Evolutionary conservation across 2,888 invertebrate species (phyloP).

Genomic region (Erpobdella octoculata): DNA sequence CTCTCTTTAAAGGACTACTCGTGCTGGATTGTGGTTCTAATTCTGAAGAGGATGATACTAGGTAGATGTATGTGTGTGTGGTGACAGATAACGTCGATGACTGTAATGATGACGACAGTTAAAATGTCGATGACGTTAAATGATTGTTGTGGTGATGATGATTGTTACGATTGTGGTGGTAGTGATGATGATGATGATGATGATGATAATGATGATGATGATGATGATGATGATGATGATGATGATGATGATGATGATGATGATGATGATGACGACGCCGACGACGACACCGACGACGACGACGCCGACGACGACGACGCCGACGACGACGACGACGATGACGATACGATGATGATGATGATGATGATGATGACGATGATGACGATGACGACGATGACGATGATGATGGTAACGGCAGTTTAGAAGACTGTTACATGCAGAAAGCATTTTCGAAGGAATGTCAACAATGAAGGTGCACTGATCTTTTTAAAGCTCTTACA

Average conservation of each 20-base stretch:
- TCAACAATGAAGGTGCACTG: no score
- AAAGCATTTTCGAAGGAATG: no score
- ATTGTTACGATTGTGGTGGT: conserved; percentile 5
- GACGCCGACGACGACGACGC: not conserved
- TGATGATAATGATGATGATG: conserved; percentile 25
- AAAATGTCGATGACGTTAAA: no score
- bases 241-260: not conserved
- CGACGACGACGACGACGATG: not conserved
- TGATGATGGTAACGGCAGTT: not conserved
- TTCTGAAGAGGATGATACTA: no score
- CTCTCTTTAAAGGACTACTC: no score
- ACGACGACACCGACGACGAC: not conserved
- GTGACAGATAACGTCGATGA: no score
- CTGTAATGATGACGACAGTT: no score
- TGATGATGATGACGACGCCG: not conserved
- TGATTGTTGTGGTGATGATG: no score
- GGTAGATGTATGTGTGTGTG: no score
- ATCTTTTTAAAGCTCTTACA: no score
- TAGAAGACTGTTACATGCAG: no score
- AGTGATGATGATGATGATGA: conserved; percentile 23
- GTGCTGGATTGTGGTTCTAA: no score
- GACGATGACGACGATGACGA: conserved; percentile 10
- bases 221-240: conserved; percentile 7
- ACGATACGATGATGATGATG: conserved; percentile 1
- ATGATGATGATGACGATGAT: conserved; percentile 3